phyloP scores from a whole-genome alignment of 2,888 invertebrate species.

The Abrostola triplasia region DNA sequence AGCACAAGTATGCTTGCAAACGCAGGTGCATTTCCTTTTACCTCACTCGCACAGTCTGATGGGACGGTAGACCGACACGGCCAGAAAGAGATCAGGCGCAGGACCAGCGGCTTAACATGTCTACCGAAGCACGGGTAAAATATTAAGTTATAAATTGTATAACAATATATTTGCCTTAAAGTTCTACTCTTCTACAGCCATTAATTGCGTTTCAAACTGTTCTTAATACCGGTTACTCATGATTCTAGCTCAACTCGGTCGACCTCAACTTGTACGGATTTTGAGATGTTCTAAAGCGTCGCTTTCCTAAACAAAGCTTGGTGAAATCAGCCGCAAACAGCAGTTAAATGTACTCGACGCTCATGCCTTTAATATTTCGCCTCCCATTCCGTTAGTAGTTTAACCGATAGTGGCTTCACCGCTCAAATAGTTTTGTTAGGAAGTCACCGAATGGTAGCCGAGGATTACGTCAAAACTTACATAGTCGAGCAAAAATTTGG shows the following conservation, averaged over 20 bases:
- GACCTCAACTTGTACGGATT: slow-evolving; percentile 7
- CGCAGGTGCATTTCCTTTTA: too few relatives aligned
- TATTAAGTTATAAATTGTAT: too few relatives aligned
- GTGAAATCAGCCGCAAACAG: slow-evolving; percentile 10
- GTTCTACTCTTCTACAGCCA: too few relatives aligned
- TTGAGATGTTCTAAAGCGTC: slow-evolving; percentile 5
- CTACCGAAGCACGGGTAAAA: too few relatives aligned
- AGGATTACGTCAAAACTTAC: slow-evolving; percentile 41
- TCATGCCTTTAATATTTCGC: slow-evolving; percentile 35
- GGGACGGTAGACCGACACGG: too few relatives aligned
- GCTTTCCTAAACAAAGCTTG: slow-evolving; percentile 10
- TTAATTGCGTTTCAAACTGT: neutral
- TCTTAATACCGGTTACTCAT: neutral
- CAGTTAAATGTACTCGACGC: slow-evolving; percentile 34
- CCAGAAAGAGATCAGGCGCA: too few relatives aligned
- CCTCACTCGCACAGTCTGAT: too few relatives aligned
- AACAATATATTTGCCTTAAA: too few relatives aligned
- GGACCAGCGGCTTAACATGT: too few relatives aligned
- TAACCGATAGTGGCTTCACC: slow-evolving; percentile 29
- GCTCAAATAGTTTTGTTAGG: slow-evolving; percentile 51
- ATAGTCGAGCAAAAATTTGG: slow-evolving; percentile 53
- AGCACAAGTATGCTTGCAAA: too few relatives aligned
- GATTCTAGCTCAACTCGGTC: slow-evolving; percentile 1
- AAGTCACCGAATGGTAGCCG: slow-evolving; percentile 21
- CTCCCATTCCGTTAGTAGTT: slow-evolving; percentile 36